Evolutionary conservation across 1,140 invertebrate species (phyloP), one percentile per base, ranked within the genome.

Genomic region (Helicorthomorpha holstii): DNA sequence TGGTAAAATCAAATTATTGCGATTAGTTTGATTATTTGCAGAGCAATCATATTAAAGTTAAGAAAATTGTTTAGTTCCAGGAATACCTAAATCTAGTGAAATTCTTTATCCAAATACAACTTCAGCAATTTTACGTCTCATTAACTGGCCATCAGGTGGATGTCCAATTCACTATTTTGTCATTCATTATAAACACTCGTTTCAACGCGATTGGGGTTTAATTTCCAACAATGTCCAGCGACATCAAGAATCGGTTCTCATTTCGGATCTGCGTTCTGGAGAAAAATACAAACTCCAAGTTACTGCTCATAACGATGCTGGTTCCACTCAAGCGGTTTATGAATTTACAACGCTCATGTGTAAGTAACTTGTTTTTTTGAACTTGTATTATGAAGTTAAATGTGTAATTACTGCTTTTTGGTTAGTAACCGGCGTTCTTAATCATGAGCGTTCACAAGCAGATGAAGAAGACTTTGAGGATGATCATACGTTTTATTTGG

Each of bases 161-260:
- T 73, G 71, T 61, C 65, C 68, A 1, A 69, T 73, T 48, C 58
- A 56, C 16, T 64, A 63, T 48, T 70, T 64, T 54, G 64, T 66
- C 26, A 58, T 73, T 12, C 65, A 64, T 43, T 72, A 73, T 52
- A 63, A 66, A 44, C 48, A 49, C 21, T 41, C 54, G 24, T 51
- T 48, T 7, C 49, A 59, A 10, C 50, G 49, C 22, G 59, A 63
- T 21, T 62, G 61, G 61, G 52, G 56, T 2, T 24, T 51, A 14
- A 54, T 55, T 0, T 51, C 50, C 42, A 58, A 58, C 21, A 57
- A 55, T 21, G 57, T 55, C 12, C 54, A 56, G 25, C 47, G 49
- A 10, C 53, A 57, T 34, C 50, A 53, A 10, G 84, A 83, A 54
- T 89, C 89, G 65, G 90, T 89, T 61, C 83, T 58, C 3, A 64